A percentile compares a stretch with the other conserved stretches of the same genome.
Conservation (phyloP, 2,888 invertebrate species). For the Epiblema foenella region DNA sequence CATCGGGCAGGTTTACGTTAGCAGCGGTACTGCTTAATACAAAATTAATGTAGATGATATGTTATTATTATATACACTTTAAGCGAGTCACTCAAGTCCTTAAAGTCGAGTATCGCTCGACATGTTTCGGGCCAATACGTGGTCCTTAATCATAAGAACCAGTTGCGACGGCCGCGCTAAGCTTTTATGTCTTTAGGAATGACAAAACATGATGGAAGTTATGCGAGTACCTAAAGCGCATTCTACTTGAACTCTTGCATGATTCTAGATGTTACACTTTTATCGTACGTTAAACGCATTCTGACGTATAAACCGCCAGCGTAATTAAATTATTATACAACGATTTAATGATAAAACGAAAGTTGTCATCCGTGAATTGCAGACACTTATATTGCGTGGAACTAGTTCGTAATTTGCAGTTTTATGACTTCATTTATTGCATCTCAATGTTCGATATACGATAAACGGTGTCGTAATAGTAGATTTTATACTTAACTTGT, state of each 20-base stretch:
- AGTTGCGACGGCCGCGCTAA: too few relatives aligned
- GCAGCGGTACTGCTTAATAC: too few relatives aligned
- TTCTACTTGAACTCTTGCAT: neutral
- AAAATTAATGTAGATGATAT: too few relatives aligned
- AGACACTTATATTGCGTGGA: slow-evolving; percentile 47
- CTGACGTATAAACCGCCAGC: neutral
- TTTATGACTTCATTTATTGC: slow-evolving; percentile 48
- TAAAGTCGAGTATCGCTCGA: too few relatives aligned
- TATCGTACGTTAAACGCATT: neutral
- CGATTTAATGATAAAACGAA: slow-evolving; percentile 50
- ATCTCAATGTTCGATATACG: slow-evolving; percentile 15
- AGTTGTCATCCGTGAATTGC: slow-evolving; percentile 65
- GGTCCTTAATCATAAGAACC: too few relatives aligned
- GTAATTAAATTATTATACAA: slow-evolving; percentile 17
- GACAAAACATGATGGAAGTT: neutral
- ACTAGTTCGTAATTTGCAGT: slow-evolving; percentile 48
- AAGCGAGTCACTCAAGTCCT: too few relatives aligned
- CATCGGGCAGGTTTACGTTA: too few relatives aligned
- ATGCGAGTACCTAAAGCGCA: slow-evolving; percentile 4
- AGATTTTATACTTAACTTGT: slow-evolving; percentile 17
- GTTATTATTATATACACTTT: too few relatives aligned
- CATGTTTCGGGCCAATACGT: too few relatives aligned
- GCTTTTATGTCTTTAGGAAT: neutral
- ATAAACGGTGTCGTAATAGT: slow-evolving; percentile 21
- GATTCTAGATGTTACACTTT: too few relatives aligned